Evolutionary conservation across 2,797 vertebrate species (phyloP), one percentile per base, ranked within the genome.

Genomic region (Cuniculus paca): DNA sequence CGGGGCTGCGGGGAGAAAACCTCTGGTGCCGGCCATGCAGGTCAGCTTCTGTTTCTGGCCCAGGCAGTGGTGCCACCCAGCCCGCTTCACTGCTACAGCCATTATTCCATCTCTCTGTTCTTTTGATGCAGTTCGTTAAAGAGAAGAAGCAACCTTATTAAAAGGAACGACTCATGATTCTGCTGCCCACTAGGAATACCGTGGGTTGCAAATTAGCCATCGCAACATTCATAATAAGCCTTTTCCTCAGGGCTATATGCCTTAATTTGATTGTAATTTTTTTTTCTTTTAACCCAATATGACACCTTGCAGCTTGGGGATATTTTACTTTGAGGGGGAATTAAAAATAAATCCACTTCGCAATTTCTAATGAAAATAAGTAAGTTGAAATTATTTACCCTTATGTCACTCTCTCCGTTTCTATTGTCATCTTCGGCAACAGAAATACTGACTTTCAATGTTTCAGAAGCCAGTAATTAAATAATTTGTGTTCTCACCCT

Each of bases 31-130:
- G 98, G 88, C 74, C 92, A 96, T 87, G 94, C 68, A 97, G 74
- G 82, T 97, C 97, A 92, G 87, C 97, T 97, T 98, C 97, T 99
- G 98, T 97, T 92, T 97, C 97, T 90, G 93, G 97, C 42, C 96
- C 87, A 92, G 34, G 75, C 91, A 92, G 0, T 80, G 68, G 68
- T 96, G 56, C 58, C 88, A 88, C 77, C 95, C 96, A 75, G 82
- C 56, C 68, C 96, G 24, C 20, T 96, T 93, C 75, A 91, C 19
- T 94, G 92, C 94, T 84, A 86, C 82, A 94, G 95, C 94, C 86
- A 79, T 45, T 75, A 26, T 93, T 56, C 63, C n/a, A 97, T 96
- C 70, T 68, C 86, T 52, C 7, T 89, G 74, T 95, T 87, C 31
- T 56, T 63, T 48, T 87, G 24, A 91, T 48, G 82, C 2, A 5